Percentiles rank a stretch among this genome's conserved stretches.
Evolutionary conservation across 2,888 invertebrate genomes (phyloP).

Genomic region (Agonopterix heracliana): DNA sequence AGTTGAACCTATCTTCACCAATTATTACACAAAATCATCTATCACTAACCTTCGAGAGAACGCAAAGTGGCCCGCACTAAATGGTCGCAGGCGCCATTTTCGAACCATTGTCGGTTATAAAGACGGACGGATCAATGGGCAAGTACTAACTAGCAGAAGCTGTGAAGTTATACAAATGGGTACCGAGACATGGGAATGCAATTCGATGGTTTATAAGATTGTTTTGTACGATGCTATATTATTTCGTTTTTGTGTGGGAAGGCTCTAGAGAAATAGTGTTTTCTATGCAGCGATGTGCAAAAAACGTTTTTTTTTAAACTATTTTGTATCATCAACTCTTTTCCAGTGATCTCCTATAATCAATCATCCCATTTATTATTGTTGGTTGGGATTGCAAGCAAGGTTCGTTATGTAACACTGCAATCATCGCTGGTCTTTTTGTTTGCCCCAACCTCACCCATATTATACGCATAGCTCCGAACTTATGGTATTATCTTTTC

Average conservation of each 20-base stretch:
- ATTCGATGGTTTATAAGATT: conserved; percentile 11
- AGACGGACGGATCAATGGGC: conserved; percentile 65
- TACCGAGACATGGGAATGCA: conserved; percentile 25
- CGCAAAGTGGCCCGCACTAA: conserved; percentile 19
- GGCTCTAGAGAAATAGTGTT: neutral
- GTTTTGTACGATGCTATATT: conserved; percentile 10
- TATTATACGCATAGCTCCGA: too few relatives aligned
- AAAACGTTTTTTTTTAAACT: too few relatives aligned
- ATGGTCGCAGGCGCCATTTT: conserved; percentile 29
- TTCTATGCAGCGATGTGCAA: neutral
- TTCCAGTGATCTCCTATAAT: too few relatives aligned
- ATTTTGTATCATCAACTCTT: too few relatives aligned
- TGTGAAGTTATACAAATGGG: conserved; percentile 64
- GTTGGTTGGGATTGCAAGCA: too few relatives aligned
- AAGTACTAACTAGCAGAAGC: conserved; percentile 50
- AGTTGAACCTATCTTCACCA: conserved; percentile 16
- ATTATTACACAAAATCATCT: conserved; percentile 37
- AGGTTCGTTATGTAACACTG: too few relatives aligned
- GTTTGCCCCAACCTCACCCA: too few relatives aligned
- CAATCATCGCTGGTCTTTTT: too few relatives aligned
- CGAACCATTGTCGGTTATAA: conserved; percentile 44
- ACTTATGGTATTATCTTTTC: too few relatives aligned
- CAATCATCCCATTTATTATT: too few relatives aligned
- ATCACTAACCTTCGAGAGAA: conserved; percentile 20
- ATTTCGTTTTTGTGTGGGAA: conserved; percentile 10